phyloP scores from a whole-genome alignment of 2,113 vertebrate species.

The Sterna hirundo region DNA sequence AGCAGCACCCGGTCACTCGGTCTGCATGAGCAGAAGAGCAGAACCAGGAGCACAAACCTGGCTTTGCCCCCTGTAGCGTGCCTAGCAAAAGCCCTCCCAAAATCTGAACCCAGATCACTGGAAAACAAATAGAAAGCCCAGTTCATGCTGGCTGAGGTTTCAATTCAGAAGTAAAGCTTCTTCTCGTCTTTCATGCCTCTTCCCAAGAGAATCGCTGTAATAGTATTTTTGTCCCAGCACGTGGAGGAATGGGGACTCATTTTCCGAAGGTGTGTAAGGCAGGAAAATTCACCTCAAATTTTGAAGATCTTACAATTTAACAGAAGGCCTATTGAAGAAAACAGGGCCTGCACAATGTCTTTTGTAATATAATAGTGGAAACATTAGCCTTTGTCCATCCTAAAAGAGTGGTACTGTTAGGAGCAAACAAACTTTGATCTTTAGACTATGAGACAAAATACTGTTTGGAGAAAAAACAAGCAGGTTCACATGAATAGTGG shows the following conservation, averaged over 20 bases:
- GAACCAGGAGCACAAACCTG: not conserved
- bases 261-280: not conserved
- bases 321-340: not conserved
- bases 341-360: not conserved
- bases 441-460: not conserved
- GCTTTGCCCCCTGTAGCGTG: not conserved
- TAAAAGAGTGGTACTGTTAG: not conserved
- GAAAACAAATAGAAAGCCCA: not conserved
- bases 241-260: not conserved
- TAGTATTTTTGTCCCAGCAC: not conserved
- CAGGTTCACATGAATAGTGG: not conserved
- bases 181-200: not conserved
- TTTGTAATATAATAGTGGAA: not conserved
- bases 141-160: not conserved
- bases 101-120: not conserved
- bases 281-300: not conserved
- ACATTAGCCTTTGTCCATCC: not conserved
- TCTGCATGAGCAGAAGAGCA: not conserved
- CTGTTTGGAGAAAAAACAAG: not conserved
- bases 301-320: not conserved
- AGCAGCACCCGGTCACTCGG: not conserved
- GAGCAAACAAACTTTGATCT: not conserved
- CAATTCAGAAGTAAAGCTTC: not conserved
- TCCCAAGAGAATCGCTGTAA: not conserved
- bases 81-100: not conserved